Evolutionary conservation across 1,140 invertebrate species (phyloP).

Genomic region (Pteromalus puparum): DNA sequence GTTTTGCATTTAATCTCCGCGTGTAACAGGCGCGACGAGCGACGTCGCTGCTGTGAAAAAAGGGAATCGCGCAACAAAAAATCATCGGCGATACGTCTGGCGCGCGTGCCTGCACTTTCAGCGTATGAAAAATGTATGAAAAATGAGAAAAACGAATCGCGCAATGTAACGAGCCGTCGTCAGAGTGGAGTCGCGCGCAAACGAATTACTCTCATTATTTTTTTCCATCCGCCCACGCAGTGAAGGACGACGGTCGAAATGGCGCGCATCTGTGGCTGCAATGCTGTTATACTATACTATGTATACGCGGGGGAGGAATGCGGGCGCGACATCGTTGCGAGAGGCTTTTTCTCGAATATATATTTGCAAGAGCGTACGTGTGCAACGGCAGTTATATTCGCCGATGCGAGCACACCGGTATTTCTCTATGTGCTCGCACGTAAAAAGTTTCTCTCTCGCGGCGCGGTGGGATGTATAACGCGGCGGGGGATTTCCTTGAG

Average conservation of each 20-base stretch:
- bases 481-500: background rate
- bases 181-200: constrained; percentile 16
- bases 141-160: background rate
- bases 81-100: too few relatives aligned
- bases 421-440: background rate
- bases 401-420: background rate
- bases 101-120: background rate
- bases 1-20: background rate
- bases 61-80: background rate
- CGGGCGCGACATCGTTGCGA: background rate
- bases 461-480: background rate
- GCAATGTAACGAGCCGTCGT: background rate
- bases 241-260: background rate
- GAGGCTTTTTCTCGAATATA: background rate
- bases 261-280: background rate
- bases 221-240: constrained; percentile 31
- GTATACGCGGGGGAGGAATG: background rate
- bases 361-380: background rate
- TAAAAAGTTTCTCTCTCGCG: background rate
- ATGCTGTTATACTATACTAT: background rate
- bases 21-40: background rate
- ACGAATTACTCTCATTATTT: constrained; percentile 61
- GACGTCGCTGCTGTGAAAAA: too few relatives aligned
- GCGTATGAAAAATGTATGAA: background rate
- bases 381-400: background rate